Evolutionary conservation across 2,797 vertebrate genomes (phyloP).

Genomic region (Octomys mimax): DNA sequence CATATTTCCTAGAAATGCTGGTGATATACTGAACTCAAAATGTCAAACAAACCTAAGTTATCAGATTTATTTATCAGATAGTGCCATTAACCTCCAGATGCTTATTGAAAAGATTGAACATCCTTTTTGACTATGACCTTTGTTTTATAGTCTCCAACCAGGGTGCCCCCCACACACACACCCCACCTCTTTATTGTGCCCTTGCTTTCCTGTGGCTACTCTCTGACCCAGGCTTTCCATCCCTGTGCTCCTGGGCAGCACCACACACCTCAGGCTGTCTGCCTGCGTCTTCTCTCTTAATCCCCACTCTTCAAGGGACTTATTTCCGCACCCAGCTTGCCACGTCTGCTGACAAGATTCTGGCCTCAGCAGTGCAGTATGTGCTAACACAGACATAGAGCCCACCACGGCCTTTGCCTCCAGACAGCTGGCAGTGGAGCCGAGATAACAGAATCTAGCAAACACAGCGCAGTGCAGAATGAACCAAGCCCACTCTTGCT

Average conservation of each 20-base stretch:
- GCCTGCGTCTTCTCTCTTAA: neutral
- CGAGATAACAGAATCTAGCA: neutral
- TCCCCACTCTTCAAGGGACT: neutral
- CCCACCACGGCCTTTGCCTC: neutral
- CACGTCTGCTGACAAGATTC: neutral
- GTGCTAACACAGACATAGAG: neutral
- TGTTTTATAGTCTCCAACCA: neutral
- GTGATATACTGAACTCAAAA: slow-evolving; percentile 13
- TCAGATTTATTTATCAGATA: neutral
- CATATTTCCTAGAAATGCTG: neutral
- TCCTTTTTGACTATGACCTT: neutral
- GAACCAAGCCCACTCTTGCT: neutral
- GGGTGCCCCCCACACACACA: neutral
- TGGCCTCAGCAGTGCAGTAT: neutral
- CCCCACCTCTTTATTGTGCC: neutral
- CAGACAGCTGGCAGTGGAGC: neutral
- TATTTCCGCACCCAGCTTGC: neutral
- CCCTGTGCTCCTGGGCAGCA: neutral
- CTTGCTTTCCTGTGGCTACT: neutral
- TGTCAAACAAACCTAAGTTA: neutral
- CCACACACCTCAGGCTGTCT: neutral
- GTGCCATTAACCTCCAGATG: neutral
- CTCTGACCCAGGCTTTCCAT: neutral
- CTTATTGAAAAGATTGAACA: neutral
- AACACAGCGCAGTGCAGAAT: neutral